Conservation (phyloP, 2,113 vertebrate species). For the Anoplopoma fimbria region DNA sequence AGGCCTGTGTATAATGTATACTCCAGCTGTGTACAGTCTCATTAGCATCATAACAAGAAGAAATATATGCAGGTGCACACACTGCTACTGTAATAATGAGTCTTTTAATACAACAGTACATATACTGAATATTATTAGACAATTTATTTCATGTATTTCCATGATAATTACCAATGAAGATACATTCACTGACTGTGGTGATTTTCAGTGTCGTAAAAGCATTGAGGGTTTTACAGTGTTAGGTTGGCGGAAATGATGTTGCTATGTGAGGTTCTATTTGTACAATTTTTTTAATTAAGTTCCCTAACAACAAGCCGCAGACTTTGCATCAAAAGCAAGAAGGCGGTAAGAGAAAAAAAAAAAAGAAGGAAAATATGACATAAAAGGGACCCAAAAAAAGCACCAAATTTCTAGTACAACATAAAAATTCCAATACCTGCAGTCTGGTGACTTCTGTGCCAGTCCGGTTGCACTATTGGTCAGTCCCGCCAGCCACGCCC, state of each 20-base stretch:
- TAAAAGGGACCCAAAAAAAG: not conserved
- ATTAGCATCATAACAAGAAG: constrained; percentile 6
- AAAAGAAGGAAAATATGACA: not conserved
- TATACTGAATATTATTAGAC: not conserved
- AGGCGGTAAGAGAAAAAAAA: no score
- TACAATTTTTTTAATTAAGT: not conserved
- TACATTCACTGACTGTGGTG: not conserved
- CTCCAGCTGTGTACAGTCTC: not conserved
- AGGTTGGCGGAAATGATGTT: not conserved
- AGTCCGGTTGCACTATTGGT: constrained; percentile 79
- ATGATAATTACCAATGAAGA: not conserved
- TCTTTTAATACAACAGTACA: not conserved
- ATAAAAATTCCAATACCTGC: constrained; percentile 73
- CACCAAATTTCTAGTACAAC: not conserved
- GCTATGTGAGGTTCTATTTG: not conserved
- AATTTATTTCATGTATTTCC: not conserved
- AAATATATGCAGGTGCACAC: not conserved
- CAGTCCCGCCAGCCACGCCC: constrained; percentile 89
- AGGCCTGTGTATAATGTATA: not conserved
- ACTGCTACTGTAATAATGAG: not conserved
- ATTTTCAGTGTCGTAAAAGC: not conserved
- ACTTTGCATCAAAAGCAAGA: not conserved
- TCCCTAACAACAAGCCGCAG: not conserved
- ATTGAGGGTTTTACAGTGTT: not conserved
- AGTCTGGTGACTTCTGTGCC: constrained; percentile 82